Base-by-base conservation (phyloP, 1,140 invertebrate genomes). In the Zaprionus tsacasi region DNA sequence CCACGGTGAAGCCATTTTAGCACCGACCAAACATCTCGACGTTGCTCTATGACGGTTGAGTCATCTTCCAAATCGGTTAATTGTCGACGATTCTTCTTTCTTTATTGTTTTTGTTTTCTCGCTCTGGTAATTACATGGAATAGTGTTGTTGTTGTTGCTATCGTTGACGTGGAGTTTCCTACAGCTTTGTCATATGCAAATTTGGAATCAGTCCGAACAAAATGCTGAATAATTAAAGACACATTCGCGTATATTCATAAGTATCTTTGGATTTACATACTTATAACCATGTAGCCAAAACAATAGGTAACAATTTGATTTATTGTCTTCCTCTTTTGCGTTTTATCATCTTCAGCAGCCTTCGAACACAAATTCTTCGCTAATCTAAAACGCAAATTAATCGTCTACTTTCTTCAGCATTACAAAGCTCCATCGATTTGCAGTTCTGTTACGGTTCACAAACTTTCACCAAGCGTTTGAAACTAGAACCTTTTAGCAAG, bases 221-320 rank as follows among this genome's bases (percentile, higher is more conserved):
- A 73, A 78, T 82, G 65, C 61, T 48, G 52, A 60, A 86, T 86
- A 87, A 87, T 87, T 87, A 82, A 82, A 27, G 25, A n/a, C 33
- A 63, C 17, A 70, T 56, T 57, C 58, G 58, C 48, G 60, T 79
- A 68, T 70, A 75, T 50, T 25, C 61, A 77, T 70, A 70, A 55
- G 59, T 79, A 67, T 70, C 70, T 35, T 33, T 33, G 74, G 63
- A 88, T 88, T 88, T 88, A 83, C 83, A 87, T 76, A 81, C 66
- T 30, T 50, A 12, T 57, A 40, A 30, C n/a, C 67, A 68, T 30
- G 63, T 50, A 40, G 15, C 63, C 15, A 48, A 58, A 70, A 85
- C 73, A 83, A 85, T 66, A 68, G 74, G 73, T 64, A 45, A 75
- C 59, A 64, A 70, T 88, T 82, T 87, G 82, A 87, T 87, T 87